Evolutionary conservation across 1,140 invertebrate species (phyloP).

Genomic region (Heliconius hewitsoni): DNA sequence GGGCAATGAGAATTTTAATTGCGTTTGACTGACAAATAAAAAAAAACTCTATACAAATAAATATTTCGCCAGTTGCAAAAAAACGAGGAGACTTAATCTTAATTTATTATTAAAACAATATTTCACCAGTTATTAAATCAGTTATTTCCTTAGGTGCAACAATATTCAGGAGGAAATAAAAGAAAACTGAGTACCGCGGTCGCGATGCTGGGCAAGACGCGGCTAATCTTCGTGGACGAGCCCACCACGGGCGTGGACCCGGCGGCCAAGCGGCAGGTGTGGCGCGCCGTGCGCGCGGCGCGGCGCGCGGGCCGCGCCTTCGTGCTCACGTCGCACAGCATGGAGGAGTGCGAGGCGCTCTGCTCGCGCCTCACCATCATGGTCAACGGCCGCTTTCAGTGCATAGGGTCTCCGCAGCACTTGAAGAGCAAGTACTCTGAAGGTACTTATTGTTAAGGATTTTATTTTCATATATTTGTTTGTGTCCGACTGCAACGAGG

Average conservation of each 20-base stretch:
- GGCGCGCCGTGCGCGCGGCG: conserved; percentile 86
- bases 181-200: conserved; percentile 96
- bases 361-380: conserved; percentile 93
- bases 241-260: conserved; percentile 93
- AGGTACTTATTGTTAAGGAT: conserved; percentile 52
- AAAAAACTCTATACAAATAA: too few species aligned
- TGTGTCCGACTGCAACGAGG: too few species aligned
- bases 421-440: conserved; percentile 86
- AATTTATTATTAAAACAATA: too few species aligned
- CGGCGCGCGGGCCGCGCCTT: conserved; percentile 86
- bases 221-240: conserved; percentile 93
- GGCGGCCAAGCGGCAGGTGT: conserved; percentile 89
- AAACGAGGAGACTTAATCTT: too few species aligned
- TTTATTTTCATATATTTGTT: too few species aligned
- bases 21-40: too few species aligned
- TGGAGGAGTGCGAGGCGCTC: conserved; percentile 95
- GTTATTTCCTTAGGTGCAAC: conserved; percentile 75
- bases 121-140: neutral
- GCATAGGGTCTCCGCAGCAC: conserved; percentile 87
- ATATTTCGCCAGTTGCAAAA: too few species aligned
- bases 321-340: conserved; percentile 90
- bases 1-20: too few species aligned
- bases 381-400: conserved; percentile 91
- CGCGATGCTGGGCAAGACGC: conserved; percentile 93
- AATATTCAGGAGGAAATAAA: conserved; percentile 95